These are phyloP conservation scores for Chanos chanos DNA, from an alignment of 2,797 vertebrate genomes.

Conservation along the genomic window DNA sequence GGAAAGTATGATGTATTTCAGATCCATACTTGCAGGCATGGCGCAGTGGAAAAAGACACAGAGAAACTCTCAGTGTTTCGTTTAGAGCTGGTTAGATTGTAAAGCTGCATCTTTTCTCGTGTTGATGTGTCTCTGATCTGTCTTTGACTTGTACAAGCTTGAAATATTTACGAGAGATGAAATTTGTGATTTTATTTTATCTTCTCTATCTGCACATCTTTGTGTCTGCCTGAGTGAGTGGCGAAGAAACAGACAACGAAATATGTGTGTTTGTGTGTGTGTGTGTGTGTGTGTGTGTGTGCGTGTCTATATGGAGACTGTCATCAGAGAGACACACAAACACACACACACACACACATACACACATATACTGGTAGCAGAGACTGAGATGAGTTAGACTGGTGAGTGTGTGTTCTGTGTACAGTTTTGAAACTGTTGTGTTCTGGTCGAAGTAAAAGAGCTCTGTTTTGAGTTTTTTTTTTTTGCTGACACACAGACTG, in stretches of 20 bases:
- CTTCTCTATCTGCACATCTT: conserved; percentile 44
- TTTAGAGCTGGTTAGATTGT: conserved; percentile 12
- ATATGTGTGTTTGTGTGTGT: not conserved
- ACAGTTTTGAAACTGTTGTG: no score
- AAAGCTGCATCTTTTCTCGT: conserved; percentile 48
- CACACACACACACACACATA: no score
- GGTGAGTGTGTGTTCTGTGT: not conserved
- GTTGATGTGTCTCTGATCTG: conserved; percentile 57
- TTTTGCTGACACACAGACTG: no score
- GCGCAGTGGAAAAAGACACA: no score
- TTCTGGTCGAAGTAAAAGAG: no score
- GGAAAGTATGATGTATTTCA: no score
- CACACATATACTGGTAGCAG: no score
- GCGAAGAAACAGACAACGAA: not conserved
- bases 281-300: conserved; percentile 42
- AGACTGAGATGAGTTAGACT: no score
- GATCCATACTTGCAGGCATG: no score
- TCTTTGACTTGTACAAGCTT: conserved; percentile 54
- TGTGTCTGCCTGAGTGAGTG: conserved; percentile 1
- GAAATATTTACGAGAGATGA: conserved; percentile 65
- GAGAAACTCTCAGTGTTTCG: not conserved
- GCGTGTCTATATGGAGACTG: not conserved
- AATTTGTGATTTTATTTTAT: conserved; percentile 50
- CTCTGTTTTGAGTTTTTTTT: not conserved
- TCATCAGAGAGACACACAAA: no score